Percentiles rank a stretch among this genome's conserved stretches.
Conservation (phyloP, 2,113 vertebrate genomes). For the Gobiocypris rarus region DNA sequence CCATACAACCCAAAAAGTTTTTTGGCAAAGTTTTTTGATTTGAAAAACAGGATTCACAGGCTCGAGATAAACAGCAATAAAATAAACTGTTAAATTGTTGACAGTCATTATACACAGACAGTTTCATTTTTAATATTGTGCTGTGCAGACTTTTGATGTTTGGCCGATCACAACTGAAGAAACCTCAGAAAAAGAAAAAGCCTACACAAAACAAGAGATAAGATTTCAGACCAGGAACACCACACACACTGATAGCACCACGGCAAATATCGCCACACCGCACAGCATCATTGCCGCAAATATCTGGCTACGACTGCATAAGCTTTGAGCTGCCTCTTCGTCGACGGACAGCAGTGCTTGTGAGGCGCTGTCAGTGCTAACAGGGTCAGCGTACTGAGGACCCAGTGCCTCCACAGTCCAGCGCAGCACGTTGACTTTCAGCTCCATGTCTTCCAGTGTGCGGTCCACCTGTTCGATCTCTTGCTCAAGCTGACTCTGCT, state of each 20-base stretch:
- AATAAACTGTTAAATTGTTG: not conserved
- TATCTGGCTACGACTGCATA: constrained; percentile 56
- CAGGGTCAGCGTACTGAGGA: constrained; percentile 66
- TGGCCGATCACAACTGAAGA: constrained; percentile 6
- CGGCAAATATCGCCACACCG: constrained; percentile 56
- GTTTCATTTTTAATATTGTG: not conserved
- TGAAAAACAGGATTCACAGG: not conserved
- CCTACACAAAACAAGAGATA: not conserved
- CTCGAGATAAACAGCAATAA: not conserved
- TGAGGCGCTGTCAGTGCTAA: constrained; percentile 70
- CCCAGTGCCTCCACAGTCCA: constrained; percentile 71
- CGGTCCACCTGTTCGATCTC: constrained; percentile 67
- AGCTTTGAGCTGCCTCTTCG: constrained; percentile 64
- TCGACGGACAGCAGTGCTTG: constrained; percentile 67
- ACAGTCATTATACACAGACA: not conserved
- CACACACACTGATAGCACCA: constrained; percentile 64
- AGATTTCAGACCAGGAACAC: constrained; percentile 64
- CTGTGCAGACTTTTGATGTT: not conserved
- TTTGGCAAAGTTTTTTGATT: not conserved
- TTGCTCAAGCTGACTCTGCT: constrained; percentile 67
- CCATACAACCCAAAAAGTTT: not conserved
- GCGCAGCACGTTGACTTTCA: constrained; percentile 73
- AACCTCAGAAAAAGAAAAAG: not conserved
- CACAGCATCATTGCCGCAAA: constrained; percentile 60
- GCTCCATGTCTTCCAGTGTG: constrained; percentile 76